Conservation (phyloP, 2,888 invertebrate species). For the Nesidiocoris tenuis region DNA sequence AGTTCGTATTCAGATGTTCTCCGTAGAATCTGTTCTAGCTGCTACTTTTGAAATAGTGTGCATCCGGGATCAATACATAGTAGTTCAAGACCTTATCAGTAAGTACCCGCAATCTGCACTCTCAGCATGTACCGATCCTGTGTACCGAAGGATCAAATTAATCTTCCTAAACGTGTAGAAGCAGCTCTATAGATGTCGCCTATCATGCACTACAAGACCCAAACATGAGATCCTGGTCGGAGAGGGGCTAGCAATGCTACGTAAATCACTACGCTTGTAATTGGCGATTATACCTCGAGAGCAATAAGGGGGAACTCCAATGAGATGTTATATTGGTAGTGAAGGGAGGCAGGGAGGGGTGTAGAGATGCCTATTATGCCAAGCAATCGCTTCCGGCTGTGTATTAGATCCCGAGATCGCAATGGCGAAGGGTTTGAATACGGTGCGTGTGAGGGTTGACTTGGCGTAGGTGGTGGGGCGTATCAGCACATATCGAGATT, state of each 20-base stretch:
- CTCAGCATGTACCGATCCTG: no score
- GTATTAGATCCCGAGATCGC: background rate
- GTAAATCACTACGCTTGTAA: background rate
- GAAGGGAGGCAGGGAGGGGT: background rate
- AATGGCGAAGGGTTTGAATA: background rate
- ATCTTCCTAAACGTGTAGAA: background rate
- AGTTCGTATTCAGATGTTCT: no score
- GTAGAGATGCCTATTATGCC: background rate
- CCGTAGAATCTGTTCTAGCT: no score
- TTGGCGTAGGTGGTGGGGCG: background rate
- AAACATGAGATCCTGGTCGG: background rate
- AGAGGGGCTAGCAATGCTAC: background rate
- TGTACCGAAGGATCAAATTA: background rate
- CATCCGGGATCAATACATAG: no score
- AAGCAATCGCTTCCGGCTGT: background rate
- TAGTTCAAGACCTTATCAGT: no score
- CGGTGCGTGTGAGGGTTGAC: no score
- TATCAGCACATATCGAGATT: background rate
- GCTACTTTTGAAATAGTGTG: no score
- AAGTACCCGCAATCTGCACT: no score
- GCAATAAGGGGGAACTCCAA: background rate
- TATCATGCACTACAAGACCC: background rate
- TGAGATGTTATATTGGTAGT: background rate
- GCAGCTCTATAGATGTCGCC: background rate
- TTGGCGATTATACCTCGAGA: background rate